Conservation (phyloP, 2,888 invertebrate species). For the Amaurobius ferox region DNA sequence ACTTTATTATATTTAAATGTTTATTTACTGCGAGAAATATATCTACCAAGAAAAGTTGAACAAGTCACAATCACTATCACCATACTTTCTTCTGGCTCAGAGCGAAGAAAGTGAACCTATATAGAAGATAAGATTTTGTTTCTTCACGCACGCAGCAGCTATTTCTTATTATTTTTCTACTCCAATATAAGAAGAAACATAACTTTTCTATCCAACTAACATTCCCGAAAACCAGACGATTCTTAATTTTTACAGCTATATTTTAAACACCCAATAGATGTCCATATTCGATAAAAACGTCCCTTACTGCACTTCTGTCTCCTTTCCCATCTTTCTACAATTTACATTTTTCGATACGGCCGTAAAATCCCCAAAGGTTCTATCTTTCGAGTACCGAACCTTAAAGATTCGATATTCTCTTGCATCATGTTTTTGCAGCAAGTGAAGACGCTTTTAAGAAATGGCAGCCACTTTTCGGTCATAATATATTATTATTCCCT, state of each 20-base stretch:
- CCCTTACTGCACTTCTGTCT: neutral
- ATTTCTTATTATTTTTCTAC: no score
- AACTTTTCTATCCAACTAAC: no score
- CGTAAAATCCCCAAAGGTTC: neutral
- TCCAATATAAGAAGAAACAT: no score
- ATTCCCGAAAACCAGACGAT: no score
- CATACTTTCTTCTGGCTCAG: no score
- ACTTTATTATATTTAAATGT: no score
- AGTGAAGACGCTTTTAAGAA: neutral
- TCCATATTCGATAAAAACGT: neutral
- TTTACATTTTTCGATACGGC: neutral
- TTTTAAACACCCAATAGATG: neutral
- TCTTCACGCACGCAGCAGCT: no score
- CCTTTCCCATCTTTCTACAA: neutral
- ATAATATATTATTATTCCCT: neutral
- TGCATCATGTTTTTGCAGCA: neutral
- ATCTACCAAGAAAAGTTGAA: no score
- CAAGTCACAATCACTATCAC: no score
- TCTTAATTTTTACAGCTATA: neutral
- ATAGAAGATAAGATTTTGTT: no score
- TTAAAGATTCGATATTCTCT: neutral
- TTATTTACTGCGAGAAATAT: no score
- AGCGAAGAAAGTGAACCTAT: no score
- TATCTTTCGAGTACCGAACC: neutral
- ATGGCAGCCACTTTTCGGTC: neutral